phyloP scores from a whole-genome alignment of 2,113 vertebrate species.

The Galemys pyrenaicus region DNA sequence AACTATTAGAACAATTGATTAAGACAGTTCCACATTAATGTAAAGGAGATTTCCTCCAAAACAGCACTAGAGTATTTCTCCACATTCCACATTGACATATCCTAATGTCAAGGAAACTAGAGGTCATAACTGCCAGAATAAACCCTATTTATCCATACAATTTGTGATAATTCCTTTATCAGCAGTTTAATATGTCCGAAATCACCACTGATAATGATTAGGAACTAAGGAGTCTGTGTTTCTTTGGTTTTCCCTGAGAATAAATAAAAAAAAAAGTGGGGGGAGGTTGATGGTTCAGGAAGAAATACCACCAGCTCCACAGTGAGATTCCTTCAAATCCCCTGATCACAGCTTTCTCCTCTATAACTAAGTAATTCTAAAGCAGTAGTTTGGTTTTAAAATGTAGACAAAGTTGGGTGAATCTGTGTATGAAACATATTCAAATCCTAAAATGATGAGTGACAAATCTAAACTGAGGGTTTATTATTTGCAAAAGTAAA shows the following conservation, averaged over 20 bases:
- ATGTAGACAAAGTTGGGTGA: not conserved
- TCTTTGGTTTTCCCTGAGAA: not conserved
- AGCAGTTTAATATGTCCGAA: not conserved
- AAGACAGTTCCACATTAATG: not conserved
- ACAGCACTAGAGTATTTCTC: not conserved
- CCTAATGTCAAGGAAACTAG: not conserved
- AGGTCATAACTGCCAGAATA: not conserved
- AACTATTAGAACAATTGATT: not conserved
- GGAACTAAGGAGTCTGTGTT: not conserved
- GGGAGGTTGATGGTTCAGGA: not conserved
- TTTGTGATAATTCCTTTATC: not conserved
- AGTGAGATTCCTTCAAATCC: not conserved
- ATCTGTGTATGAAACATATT: not conserved
- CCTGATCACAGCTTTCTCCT: accelerated
- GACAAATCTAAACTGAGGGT: not conserved
- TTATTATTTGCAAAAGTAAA: not conserved
- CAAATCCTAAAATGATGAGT: not conserved
- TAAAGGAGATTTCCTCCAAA: not conserved
- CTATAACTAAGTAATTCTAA: not conserved
- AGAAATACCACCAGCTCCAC: not conserved
- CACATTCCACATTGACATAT: too few relatives aligned
- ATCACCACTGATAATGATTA: not conserved
- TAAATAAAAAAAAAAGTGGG: not conserved
- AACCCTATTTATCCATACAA: not conserved
- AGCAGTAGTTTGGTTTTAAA: not conserved